Conservation (phyloP, 37 sponge, comb jelly and placozoan species). For the Dysidea cf. avara region DNA sequence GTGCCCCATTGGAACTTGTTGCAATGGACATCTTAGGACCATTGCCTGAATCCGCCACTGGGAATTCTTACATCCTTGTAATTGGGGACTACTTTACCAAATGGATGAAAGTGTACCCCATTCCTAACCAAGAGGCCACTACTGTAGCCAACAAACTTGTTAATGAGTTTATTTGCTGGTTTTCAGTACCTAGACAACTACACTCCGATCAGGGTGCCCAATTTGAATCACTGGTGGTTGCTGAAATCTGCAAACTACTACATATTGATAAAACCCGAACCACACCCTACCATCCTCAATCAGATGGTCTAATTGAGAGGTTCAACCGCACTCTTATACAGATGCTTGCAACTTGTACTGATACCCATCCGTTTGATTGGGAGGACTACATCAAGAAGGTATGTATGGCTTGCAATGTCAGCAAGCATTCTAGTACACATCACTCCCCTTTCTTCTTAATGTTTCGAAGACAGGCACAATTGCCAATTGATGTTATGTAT, state of each 20-base stretch:
- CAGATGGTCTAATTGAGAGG: conserved; percentile 17
- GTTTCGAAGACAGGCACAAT: conserved; percentile 11
- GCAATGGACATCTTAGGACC: conserved; percentile 10
- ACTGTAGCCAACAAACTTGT: conserved; percentile 24
- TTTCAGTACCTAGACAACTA: conserved; percentile 5
- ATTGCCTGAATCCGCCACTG: conserved; percentile 3
- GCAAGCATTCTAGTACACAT: not conserved
- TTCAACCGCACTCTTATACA: conserved; percentile 16
- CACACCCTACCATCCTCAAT: conserved; percentile 21
- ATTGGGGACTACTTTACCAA: conserved; percentile 21
- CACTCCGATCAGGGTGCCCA: conserved; percentile 18
- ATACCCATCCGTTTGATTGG: not conserved
- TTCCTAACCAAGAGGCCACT: conserved; percentile 36
- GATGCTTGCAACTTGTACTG: conserved; percentile 21
- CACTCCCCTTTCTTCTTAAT: conserved; percentile 5
- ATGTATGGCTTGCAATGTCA: not conserved
- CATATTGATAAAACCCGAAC: conserved; percentile 3
- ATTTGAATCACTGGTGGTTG: conserved; percentile 8
- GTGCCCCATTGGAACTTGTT: conserved; percentile 14
- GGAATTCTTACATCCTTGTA: conserved; percentile 27
- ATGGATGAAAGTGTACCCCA: conserved; percentile 25
- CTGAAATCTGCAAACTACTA: conserved; percentile 14
- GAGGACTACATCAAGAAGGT: not conserved
- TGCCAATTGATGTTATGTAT: conserved; percentile 23
- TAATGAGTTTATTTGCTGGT: conserved; percentile 18